Evolutionary conservation across 2,888 invertebrate genomes (phyloP), one percentile per base, ranked within the genome.

Genomic region (Plagodis dolabraria): DNA sequence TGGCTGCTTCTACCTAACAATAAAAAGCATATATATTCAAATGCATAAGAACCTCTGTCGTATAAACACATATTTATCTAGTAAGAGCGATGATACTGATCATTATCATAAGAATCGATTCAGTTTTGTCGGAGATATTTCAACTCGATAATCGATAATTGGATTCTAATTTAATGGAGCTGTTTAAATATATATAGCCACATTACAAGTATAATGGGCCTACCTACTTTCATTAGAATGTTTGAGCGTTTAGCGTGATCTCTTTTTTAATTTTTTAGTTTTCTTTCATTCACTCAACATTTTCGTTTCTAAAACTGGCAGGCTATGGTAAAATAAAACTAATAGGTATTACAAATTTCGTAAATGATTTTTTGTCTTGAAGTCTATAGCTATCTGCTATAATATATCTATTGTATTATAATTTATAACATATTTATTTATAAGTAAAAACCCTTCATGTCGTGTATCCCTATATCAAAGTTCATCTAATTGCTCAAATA

Each of bases 91-190:
- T 43, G 34, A 22, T n/a, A 34, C 40, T 53, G 53, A 58, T 53
- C 63, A 68, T 61, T 66, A 68, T 57, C 60, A 63, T 68, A 72
- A 65, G 61, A 33, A 70, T 61, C n/a, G 59, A 12, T 10, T n/a
- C 51, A 49, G 56, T 65, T 64, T n/a, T 65, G 71, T 68, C 63
- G 69, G 65, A 53, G 66, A 60, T 64, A 69, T 72, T 70, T 62
- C 69, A 75, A 68, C 70, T 61, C 55, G 44, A 65, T 74, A 71
- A 75, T 70, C 67, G 66, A 64, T 63, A 71, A 74, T 71, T 74
- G 59, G 50, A 65, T 65, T 56, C 62, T 71, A 66, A 74, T 73
- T 70, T 75, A 70, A 68, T 52, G 59, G 38, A 43, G 34, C 33
- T 48, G 55, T 65, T 67, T 57, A 63, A 68, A 65, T 61, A 61